Conservation (phyloP, 2,113 vertebrate species). For the Scomber japonicus region DNA sequence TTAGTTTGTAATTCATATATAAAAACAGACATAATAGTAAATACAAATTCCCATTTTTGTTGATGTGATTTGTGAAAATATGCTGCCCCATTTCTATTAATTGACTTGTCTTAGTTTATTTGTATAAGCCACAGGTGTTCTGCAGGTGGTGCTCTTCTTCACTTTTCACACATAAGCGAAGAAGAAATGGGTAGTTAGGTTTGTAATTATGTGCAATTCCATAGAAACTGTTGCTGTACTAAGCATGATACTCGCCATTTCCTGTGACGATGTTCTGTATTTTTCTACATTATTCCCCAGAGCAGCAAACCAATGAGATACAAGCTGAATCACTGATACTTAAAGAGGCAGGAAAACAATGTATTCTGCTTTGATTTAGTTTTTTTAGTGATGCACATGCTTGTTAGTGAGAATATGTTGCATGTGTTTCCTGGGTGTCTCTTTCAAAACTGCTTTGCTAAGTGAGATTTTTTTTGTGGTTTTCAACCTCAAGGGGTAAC, state of each 20-base stretch:
- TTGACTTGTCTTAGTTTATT: too few species aligned
- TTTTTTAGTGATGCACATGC: neutral
- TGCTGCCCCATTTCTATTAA: too few species aligned
- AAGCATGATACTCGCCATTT: neutral
- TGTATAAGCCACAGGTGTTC: neutral
- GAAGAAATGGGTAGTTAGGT: too few species aligned
- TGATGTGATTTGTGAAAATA: too few species aligned
- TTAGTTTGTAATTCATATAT: too few species aligned
- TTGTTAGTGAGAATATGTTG: neutral
- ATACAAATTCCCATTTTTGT: too few species aligned
- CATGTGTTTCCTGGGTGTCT: neutral
- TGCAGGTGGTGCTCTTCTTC: neutral
- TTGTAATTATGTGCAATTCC: neutral
- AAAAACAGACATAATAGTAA: too few species aligned
- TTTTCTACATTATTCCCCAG: neutral
- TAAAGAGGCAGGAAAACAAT: neutral
- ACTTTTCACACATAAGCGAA: too few species aligned
- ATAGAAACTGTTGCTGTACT: slow-evolving; percentile 3
- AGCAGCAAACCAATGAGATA: neutral
- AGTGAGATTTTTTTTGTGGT: neutral
- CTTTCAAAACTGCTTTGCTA: neutral
- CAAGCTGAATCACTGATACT: neutral
- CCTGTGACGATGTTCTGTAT: neutral
- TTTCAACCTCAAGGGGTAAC: neutral
- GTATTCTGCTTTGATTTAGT: too few species aligned